These are phyloP conservation scores for Sebastes steindachneri DNA, from an alignment of 2,797 vertebrate genomes.

Conservation along the genomic window DNA sequence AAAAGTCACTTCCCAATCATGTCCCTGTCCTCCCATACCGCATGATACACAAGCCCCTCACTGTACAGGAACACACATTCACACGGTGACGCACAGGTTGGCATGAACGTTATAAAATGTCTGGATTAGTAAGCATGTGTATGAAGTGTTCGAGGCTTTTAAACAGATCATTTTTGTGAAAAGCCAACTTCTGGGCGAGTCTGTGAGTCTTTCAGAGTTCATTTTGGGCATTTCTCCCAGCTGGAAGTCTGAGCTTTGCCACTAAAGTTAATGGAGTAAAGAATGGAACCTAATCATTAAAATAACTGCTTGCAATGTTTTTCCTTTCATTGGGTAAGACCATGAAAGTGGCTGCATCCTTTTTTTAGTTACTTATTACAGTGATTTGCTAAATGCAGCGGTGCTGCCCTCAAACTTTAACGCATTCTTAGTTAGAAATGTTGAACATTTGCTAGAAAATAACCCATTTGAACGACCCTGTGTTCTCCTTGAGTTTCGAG, in stretches of 20 bases:
- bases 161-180: background rate
- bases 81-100: background rate
- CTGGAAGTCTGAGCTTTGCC: constrained; percentile 9
- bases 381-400: background rate
- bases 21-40: background rate
- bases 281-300: constrained; percentile 33
- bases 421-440: constrained; percentile 1
- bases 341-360: background rate
- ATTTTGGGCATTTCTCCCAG: background rate
- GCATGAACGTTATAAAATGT: background rate
- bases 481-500: constrained; percentile 35
- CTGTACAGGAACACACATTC: background rate
- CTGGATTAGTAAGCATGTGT: background rate
- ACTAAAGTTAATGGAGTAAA: constrained; percentile 26
- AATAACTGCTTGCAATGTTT: constrained; percentile 12
- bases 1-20: constrained; percentile 32
- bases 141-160: background rate
- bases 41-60: background rate
- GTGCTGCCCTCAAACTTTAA: background rate
- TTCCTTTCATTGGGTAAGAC: constrained; percentile 2
- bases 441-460: constrained; percentile 12
- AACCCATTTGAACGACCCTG: constrained; percentile 23
- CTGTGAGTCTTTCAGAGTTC: background rate
- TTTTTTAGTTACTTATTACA: constrained; percentile 16
- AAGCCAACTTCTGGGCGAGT: background rate